Base-by-base conservation (phyloP, 2,797 vertebrate species). In the Gymnothorax reevesii region DNA sequence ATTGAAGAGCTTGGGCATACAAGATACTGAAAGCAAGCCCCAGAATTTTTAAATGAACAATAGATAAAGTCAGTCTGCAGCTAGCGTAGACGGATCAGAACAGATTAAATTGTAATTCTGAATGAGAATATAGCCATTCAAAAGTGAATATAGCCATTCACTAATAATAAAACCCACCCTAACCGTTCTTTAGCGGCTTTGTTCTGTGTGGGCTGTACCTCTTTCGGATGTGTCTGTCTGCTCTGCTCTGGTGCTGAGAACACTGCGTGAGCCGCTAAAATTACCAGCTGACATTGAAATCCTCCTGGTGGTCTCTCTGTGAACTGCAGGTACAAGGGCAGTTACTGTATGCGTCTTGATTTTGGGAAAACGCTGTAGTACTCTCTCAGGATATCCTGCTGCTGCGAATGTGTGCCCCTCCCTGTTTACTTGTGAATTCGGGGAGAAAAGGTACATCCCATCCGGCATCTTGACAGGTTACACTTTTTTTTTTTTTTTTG, bases 131-230 rank as follows among this genome's bases (percentile, higher is more conserved):
- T 79, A 60, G 57, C 71, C 57, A 71, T 57, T 85, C 54, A 79
- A 54, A 75, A 85, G 60, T 54, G 57, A n/a, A n/a, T n/a, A n/a
- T n/a, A n/a, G n/a, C n/a, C n/a, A n/a, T n/a, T 59, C 52, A n/a
- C 54, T 66, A 86, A 86, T 60, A 64, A 55, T 80, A n/a, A 55
- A 80, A 17, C 59, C 69, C 42, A 22, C 73, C 71, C 64, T 42
- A 55, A 10, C 27, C 25, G 10, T 15, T 2, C 42, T 85, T 57
- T 42, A 49, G 25, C 12, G 6, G 73, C 5, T 13, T 77, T 77
- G 7, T 77, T 77, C 33, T 42, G 75, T 9, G 20, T 5, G 52
- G 20, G 77, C 75, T 79, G 25, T 79, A 52, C 27, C 49, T 12
- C 42, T 20, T 42, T 20, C 15, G 54, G 54, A 79, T 79, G 1